Base-by-base conservation (phyloP, 1,140 invertebrate genomes). In the Colletes latitarsis region DNA sequence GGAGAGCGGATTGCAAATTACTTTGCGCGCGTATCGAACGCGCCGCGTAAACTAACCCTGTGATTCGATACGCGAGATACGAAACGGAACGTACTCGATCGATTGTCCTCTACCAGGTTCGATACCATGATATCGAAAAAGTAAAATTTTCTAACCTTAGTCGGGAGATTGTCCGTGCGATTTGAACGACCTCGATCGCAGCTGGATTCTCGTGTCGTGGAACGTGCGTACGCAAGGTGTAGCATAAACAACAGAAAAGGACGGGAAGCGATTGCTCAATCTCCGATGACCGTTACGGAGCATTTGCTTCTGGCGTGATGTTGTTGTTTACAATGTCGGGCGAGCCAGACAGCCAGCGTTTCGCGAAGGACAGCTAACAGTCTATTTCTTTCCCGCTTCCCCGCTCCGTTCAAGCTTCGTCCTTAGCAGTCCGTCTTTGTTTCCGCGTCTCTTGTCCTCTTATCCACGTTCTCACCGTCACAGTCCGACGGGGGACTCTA, bases 241-340 rank as follows among this genome's bases (percentile, higher is more conserved):
- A 57, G 60, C 53, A 63, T 60, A 30, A 67, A 69, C 82, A 43
- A 21, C 49, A 10, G 55, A 58, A 58, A 52, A 58, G 52, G 68
- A 82, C 68, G 83, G 84, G 30, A 86, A 86, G 57, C 73, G 81
- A 83, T 86, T 87, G 84, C 81, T 83, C 81, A 83, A 87, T 87
- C 72, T 49, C 19, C 17, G 17, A 70, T 70, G 72, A 80, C 83
- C 76, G 80, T 85, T 78, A 86, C 77, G 46, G 14, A 81, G 49
- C 55, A 53, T 85, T 82, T 60, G 62, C 84, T 77, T 60, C 41
- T 67, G 75, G 67, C 55, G 57, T 53, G 71, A 72, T 58, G 55
- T 64, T 73, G 73, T 76, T 86, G 81, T 85, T 86, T 85, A 85
- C 83, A 78, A 62, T 69, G 52, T 63, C 60, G 43, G 53, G 60